Conservation (phyloP, 2,888 invertebrate genomes). For the Leptinotarsa tumamoca region DNA sequence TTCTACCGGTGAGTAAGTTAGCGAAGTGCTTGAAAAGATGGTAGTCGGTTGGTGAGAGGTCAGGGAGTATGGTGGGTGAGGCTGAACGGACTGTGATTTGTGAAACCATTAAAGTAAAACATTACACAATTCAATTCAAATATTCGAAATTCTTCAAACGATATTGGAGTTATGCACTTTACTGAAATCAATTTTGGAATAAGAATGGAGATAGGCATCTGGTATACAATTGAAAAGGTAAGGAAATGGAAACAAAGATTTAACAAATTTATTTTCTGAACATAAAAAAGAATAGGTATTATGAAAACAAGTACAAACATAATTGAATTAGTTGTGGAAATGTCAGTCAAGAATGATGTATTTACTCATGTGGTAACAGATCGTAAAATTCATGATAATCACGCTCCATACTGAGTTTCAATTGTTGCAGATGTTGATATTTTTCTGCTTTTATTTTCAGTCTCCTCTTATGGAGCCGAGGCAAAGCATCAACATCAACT, state of each 20-base stretch:
- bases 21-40: no score
- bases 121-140: conserved; percentile 12
- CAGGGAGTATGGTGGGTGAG: no score
- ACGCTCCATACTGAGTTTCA: conserved; percentile 29
- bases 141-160: conserved; percentile 14
- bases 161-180: conserved; percentile 15
- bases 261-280: conserved; percentile 2
- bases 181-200: conserved; percentile 1
- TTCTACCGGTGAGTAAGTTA: no score
- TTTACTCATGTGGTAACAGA: conserved; percentile 24
- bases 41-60: no score
- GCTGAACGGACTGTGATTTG: no score
- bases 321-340: not conserved
- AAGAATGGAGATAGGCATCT: conserved; percentile 13
- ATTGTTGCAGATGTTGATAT: conserved; percentile 34
- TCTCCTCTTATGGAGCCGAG: conserved; percentile 24
- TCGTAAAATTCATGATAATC: conserved; percentile 39
- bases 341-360: not conserved
- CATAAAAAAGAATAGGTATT: conserved; percentile 10
- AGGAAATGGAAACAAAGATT: conserved; percentile 13
- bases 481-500: conserved; percentile 17
- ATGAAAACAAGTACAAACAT: not conserved
- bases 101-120: not conserved
- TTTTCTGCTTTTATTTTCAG: conserved; percentile 34
- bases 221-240: conserved; percentile 1